These are phyloP conservation scores for Synaphobranchus kaupii DNA, from an alignment of 2,797 vertebrate species.

Conservation along the genomic window DNA sequence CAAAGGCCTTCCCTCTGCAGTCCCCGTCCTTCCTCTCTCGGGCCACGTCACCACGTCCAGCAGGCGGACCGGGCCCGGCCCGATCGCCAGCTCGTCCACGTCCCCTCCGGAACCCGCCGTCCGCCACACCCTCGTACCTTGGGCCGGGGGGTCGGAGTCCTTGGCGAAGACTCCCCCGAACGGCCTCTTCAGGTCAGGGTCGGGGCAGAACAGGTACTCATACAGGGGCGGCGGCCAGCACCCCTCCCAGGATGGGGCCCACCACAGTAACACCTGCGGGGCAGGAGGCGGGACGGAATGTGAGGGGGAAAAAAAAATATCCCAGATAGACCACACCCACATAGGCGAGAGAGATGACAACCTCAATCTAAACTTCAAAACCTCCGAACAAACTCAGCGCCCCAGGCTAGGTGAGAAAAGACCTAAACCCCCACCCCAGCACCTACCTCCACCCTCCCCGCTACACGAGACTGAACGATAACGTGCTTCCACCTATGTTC, in stretches of 20 bases:
- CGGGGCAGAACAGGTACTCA: constrained; percentile 84
- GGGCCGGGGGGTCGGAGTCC: constrained; percentile 66
- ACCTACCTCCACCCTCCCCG: not conserved
- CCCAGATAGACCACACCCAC: not conserved
- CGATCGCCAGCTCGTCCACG: constrained; percentile 75
- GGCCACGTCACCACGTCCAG: constrained; percentile 78
- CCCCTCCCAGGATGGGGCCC: constrained; percentile 82
- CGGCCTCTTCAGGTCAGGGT: constrained; percentile 74
- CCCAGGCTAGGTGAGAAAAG: not conserved
- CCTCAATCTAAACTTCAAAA: not conserved
- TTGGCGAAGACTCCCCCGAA: constrained; percentile 78
- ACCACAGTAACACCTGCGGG: constrained; percentile 87
- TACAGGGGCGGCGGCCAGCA: constrained; percentile 82
- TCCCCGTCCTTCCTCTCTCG: constrained; percentile 81
- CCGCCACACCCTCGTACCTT: constrained; percentile 79
- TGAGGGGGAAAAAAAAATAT: not conserved
- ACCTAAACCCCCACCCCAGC: not conserved
- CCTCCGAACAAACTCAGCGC: not conserved
- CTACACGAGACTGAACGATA: not conserved
- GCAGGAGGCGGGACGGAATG: not conserved
- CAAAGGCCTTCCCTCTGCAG: too few relatives aligned
- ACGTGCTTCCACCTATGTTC: constrained; percentile 28
- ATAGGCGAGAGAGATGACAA: not conserved
- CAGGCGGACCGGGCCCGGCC: constrained; percentile 76
- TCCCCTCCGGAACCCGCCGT: constrained; percentile 73